Evolutionary conservation across 2,888 invertebrate genomes (phyloP).

Genomic region (Trachelus iudaicus): DNA sequence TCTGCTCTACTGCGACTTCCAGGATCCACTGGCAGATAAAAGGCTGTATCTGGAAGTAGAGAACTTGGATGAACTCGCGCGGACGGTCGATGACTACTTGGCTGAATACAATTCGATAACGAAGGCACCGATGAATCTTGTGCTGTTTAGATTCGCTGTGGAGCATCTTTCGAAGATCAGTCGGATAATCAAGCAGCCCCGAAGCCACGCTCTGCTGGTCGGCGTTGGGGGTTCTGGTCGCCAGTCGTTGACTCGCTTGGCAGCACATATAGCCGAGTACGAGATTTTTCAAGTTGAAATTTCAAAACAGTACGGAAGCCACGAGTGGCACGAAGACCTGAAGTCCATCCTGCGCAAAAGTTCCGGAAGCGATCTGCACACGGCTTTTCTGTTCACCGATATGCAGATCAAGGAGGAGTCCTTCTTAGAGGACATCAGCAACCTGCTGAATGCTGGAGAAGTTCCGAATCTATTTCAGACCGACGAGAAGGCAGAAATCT

Average conservation of each 20-base stretch:
- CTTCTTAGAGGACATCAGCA: constrained; percentile 93
- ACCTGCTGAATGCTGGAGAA: constrained; percentile 92
- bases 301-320: constrained; percentile 83
- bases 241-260: constrained; percentile 89
- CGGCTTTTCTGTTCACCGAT: constrained; percentile 91
- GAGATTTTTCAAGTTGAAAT: constrained; percentile 94
- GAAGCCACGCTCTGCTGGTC: constrained; percentile 88
- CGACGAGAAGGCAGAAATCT: constrained; percentile 90
- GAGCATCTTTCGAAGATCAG: constrained; percentile 93
- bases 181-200: constrained; percentile 90
- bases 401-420: constrained; percentile 94
- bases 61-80: constrained; percentile 81
- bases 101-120: constrained; percentile 94
- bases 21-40: constrained; percentile 90
- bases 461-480: constrained; percentile 88
- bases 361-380: constrained; percentile 85
- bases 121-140: constrained; percentile 95
- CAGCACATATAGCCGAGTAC: constrained; percentile 93
- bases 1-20: constrained; percentile 94
- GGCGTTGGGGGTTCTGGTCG: constrained; percentile 95
- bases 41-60: constrained; percentile 82
- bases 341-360: constrained; percentile 83
- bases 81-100: constrained; percentile 86
- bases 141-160: constrained; percentile 92
- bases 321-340: constrained; percentile 93